Base-by-base conservation (phyloP, 2,113 vertebrate species). In the Rhipidura dahli region DNA sequence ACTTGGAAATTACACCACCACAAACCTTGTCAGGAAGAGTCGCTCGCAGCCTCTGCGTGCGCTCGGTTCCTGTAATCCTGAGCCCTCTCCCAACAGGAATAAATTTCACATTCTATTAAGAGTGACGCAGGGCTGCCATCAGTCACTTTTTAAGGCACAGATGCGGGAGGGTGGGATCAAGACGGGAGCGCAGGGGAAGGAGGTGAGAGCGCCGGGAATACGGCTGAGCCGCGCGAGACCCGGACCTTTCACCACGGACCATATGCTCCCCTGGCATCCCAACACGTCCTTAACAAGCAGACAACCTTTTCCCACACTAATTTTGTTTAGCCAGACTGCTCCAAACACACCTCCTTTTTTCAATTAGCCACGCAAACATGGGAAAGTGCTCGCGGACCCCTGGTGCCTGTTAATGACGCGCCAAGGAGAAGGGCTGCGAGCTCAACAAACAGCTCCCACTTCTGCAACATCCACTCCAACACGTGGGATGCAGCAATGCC, bases 251-350 rank as follows among this genome's bases (percentile, higher is more conserved):
- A 82, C 68, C 93, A 85, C 57, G 13, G 57, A 76, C 94, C 94
- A 95, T 88, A 89, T 95, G 93, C 96, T 96, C 77, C 76, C 72
- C 89, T 21, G 83, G 91, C 91, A 94, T 57, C 95, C 84, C 96
- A 80, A 33, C 89, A 79, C 22, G 12, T 31, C 87, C 89, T 40
- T 26, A 63, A 89, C 89, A 78, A 91, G 51, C 89, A 59, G 8
- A 57, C 89, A 54, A 73, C 64, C 95, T 84, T 87, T 84, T 96
- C 93, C 89, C 95, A 95, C 93, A 50, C 83, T 61, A 0, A 3
- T 70, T 87, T 89, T 45, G 87, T 91, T 89, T 28, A 54, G 86
- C 68, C 90, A 83, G 90, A 39, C 92, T 80, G 95, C 88, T 90
- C 51, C 95, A 53, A 92, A 70, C 85, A 73, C 86, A 90, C 76